Conservation (phyloP, 2,888 invertebrate species). For the Sminthurinus aureus region DNA sequence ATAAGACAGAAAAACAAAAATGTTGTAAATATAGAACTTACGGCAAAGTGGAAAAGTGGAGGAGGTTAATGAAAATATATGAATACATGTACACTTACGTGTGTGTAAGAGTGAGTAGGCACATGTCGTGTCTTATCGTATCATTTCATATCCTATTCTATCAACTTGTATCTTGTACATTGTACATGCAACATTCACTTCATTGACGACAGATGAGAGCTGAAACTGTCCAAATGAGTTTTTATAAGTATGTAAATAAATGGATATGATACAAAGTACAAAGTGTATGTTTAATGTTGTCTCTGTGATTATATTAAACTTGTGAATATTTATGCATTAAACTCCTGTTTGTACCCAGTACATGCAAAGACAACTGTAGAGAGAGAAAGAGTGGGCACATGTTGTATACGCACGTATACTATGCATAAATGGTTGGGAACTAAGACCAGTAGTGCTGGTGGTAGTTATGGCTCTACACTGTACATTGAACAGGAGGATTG, state of each 20-base stretch:
- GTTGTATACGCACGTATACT: too few relatives aligned
- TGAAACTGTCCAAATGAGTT: too few relatives aligned
- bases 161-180: too few relatives aligned
- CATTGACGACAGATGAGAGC: background rate
- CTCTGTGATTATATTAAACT: too few relatives aligned
- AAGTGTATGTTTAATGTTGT: too few relatives aligned
- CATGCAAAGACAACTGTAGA: background rate
- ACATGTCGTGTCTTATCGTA: background rate
- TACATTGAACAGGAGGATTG: background rate
- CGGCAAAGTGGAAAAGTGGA: background rate
- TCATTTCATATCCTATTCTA: background rate
- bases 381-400: background rate
- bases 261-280: too few relatives aligned
- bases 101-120: background rate
- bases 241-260: too few relatives aligned
- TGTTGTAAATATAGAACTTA: conserved; percentile 27
- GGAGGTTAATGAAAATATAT: background rate
- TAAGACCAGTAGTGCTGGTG: too few relatives aligned
- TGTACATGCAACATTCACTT: background rate
- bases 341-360: background rate
- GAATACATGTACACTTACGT: background rate
- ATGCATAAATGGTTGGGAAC: too few relatives aligned
- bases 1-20: conserved; percentile 41
- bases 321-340: too few relatives aligned
- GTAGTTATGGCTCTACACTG: too few relatives aligned